phyloP scores from a whole-genome alignment of 2,113 vertebrate genomes.

The Paramisgurnus dabryanus region DNA sequence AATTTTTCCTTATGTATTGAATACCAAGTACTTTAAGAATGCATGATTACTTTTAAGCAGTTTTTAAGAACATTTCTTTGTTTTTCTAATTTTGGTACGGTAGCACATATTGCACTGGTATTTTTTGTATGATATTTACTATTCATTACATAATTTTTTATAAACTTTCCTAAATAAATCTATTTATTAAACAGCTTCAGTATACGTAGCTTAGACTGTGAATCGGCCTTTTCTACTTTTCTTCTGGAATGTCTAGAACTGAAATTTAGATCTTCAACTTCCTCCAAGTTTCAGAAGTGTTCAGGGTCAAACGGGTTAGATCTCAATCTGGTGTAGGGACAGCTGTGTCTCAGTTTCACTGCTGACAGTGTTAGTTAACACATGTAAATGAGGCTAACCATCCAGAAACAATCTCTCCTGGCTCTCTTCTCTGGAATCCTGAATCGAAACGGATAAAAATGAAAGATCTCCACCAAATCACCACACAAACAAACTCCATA shows the following conservation, averaged over 20 bases:
- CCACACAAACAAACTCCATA: slow-evolving; percentile 55
- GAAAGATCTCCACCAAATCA: slow-evolving; percentile 35
- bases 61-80: too few relatives aligned
- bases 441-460: slow-evolving; percentile 46
- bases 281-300: slow-evolving; percentile 39
- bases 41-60: too few relatives aligned
- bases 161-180: too few relatives aligned
- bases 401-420: slow-evolving; percentile 61
- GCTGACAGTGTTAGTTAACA: slow-evolving; percentile 68
- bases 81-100: too few relatives aligned
- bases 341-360: slow-evolving; percentile 76
- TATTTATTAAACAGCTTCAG: too few relatives aligned
- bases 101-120: too few relatives aligned
- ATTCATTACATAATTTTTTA: too few relatives aligned
- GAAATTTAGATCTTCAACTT: slow-evolving; percentile 8
- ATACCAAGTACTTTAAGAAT: too few relatives aligned
- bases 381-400: slow-evolving; percentile 76
- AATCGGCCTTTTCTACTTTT: slow-evolving; percentile 3
- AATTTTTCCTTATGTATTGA: too few relatives aligned
- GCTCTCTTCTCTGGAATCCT: slow-evolving; percentile 51
- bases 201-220: not conserved
- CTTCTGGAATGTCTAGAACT: not conserved
- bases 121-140: too few relatives aligned
- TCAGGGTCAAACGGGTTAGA: slow-evolving; percentile 49
- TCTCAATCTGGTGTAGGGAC: slow-evolving; percentile 65